These are phyloP conservation scores for Aplochiton taeniatus DNA, from an alignment of 2,797 vertebrate species.

Conservation along the genomic window DNA sequence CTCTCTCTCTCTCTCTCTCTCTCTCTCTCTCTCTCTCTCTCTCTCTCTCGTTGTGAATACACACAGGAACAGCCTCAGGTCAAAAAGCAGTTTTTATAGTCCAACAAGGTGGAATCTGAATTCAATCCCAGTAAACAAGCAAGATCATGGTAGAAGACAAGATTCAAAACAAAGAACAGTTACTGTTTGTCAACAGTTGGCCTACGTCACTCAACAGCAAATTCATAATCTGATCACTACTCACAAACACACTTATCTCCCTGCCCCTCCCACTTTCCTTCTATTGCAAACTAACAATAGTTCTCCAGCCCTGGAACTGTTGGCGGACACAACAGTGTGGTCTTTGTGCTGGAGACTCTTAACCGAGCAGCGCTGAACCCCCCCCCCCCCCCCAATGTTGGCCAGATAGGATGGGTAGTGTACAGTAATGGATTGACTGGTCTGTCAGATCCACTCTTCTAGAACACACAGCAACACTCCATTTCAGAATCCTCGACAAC, in stretches of 20 bases:
- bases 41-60: too few species aligned
- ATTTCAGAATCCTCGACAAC: background rate
- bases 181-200: too few species aligned
- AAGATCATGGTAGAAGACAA: too few species aligned
- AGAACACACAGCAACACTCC: slow-evolving; percentile 4
- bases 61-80: too few species aligned
- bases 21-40: too few species aligned
- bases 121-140: too few species aligned
- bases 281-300: slow-evolving; percentile 52
- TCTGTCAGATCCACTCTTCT: slow-evolving; percentile 14
- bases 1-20: too few species aligned
- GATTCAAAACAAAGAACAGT: too few species aligned
- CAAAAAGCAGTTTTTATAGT: too few species aligned
- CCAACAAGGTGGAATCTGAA: too few species aligned
- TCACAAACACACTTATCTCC: slow-evolving; percentile 37
- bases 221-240: slow-evolving; percentile 53
- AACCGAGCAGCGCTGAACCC: slow-evolving; percentile 53
- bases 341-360: slow-evolving; percentile 66
- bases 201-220: slow-evolving; percentile 33
- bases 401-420: slow-evolving; percentile 22
- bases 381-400: slow-evolving; percentile 49
- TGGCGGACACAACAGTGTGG: slow-evolving; percentile 61
- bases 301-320: slow-evolving; percentile 64
- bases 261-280: slow-evolving; percentile 43
- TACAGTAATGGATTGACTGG: slow-evolving; percentile 9